Evolutionary conservation across 2,113 vertebrate genomes (phyloP).

Genomic region (Trachemys scripta): DNA sequence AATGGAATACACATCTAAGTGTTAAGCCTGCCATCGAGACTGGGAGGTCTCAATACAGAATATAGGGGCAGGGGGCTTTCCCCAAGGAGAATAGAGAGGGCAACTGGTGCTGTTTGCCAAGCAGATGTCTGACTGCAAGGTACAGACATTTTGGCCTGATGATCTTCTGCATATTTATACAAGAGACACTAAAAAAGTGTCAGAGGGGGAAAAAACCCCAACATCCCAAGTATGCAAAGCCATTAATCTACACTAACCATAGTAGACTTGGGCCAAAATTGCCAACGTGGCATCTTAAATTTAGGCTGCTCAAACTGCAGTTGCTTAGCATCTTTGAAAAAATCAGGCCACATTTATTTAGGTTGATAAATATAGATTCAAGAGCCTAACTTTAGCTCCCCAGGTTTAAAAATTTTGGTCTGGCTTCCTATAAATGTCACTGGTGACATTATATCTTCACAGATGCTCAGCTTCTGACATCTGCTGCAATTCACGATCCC

Average conservation of each 20-base stretch:
- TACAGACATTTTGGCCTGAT: background rate
- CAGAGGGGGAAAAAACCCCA: background rate
- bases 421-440: background rate
- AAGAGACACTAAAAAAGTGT: background rate
- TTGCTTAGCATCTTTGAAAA: background rate
- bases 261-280: rapidly evolving
- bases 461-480: background rate
- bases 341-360: background rate
- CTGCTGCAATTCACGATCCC: background rate
- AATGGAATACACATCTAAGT: background rate
- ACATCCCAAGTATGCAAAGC: background rate
- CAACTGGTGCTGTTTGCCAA: slow-evolving; percentile 16
- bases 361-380: background rate
- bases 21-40: background rate
- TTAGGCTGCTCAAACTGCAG: background rate
- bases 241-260: background rate
- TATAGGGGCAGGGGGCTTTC: background rate
- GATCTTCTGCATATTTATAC: slow-evolving; percentile 6
- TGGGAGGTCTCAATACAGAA: background rate
- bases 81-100: slow-evolving; percentile 12
- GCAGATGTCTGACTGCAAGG: slow-evolving; percentile 18
- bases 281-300: background rate
- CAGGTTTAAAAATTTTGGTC: background rate
- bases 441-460: rapidly evolving
- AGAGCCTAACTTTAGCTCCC: rapidly evolving